phyloP scores from a whole-genome alignment of 2,113 vertebrate genomes.

The Lichenostomus cassidix region DNA sequence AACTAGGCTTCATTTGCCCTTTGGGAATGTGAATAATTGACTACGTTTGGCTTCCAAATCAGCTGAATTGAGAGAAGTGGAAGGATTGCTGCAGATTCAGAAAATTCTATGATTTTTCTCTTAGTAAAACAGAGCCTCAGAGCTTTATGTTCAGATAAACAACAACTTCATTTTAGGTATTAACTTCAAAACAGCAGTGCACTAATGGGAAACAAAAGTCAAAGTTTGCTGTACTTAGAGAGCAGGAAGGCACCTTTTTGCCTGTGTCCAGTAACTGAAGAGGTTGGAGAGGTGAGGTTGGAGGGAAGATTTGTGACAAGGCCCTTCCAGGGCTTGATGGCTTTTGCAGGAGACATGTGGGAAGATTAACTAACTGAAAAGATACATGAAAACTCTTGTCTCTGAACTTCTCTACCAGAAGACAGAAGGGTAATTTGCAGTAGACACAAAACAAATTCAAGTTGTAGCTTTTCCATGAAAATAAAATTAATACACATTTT shows the following conservation, averaged over 20 bases:
- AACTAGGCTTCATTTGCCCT: background rate
- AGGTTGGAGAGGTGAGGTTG: background rate
- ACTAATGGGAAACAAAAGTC: background rate
- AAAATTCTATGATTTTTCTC: background rate
- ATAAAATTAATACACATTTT: background rate
- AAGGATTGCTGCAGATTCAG: background rate
- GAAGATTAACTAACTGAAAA: background rate
- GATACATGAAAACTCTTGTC: background rate
- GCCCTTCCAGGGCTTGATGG: background rate
- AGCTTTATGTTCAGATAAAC: background rate
- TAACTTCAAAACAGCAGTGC: background rate
- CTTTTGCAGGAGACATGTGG: background rate
- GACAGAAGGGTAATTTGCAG: background rate
- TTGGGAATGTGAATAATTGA: background rate
- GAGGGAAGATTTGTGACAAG: background rate
- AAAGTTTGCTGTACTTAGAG: background rate
- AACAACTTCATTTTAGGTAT: background rate
- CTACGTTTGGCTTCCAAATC: slow-evolving; percentile 3
- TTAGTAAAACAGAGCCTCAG: background rate
- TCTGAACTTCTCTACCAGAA: background rate
- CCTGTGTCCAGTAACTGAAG: background rate
- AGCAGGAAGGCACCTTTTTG: background rate
- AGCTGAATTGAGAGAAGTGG: background rate
- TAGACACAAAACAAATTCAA: background rate
- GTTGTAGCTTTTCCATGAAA: background rate